These are phyloP conservation scores for Tolmerus cingulatus DNA, from an alignment of 2,888 invertebrate genomes.

Conservation along the genomic window DNA sequence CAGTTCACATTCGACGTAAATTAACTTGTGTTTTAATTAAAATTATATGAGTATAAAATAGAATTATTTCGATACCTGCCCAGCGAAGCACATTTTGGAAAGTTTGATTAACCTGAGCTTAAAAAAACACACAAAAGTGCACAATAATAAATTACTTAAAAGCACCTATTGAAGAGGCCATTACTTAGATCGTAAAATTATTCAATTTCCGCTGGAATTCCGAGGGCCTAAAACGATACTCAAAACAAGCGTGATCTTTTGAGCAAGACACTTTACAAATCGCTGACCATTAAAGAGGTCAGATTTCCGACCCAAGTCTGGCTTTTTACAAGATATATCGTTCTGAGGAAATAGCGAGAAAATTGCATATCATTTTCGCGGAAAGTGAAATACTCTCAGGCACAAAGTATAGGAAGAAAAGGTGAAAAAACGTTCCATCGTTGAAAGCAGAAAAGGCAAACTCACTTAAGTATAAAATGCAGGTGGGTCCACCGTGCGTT, in stretches of 20 bases:
- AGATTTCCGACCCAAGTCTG: not conserved
- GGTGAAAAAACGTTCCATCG: not conserved
- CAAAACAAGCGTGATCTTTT: not conserved
- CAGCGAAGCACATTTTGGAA: too few relatives aligned
- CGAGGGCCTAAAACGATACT: not conserved
- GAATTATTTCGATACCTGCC: too few relatives aligned
- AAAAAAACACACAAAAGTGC: not conserved
- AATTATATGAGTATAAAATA: too few relatives aligned
- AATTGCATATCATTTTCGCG: not conserved
- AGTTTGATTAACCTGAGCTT: too few relatives aligned
- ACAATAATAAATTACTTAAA: not conserved
- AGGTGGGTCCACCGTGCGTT: not conserved
- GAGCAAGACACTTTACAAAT: not conserved
- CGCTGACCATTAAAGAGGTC: not conserved
- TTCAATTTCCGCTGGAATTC: not conserved
- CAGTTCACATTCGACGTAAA: too few relatives aligned
- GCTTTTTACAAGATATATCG: not conserved
- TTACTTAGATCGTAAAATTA: not conserved
- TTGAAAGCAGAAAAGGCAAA: not conserved
- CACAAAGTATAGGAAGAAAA: not conserved
- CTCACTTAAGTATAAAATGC: not conserved
- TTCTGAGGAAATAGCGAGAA: not conserved
- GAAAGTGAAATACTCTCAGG: not conserved
- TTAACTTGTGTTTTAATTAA: too few relatives aligned
- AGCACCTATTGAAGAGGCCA: not conserved